Percentiles rank a stretch among this genome's conserved stretches.
phyloP scores from a whole-genome alignment of 1,140 invertebrate genomes.

The Caerostris darwini region DNA sequence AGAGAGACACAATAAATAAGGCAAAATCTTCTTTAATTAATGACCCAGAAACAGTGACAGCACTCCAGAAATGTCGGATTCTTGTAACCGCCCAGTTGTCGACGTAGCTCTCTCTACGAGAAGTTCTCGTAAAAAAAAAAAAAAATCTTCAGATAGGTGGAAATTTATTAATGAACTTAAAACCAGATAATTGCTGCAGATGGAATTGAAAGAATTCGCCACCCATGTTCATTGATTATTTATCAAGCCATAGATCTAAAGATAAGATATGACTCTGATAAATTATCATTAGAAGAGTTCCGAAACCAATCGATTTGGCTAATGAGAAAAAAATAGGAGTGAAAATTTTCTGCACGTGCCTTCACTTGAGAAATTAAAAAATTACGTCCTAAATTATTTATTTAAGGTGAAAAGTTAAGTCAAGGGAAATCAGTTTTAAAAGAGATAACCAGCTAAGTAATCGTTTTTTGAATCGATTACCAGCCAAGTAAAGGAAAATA shows the following conservation, averaged over 20 bases:
- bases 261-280: conserved; percentile 22
- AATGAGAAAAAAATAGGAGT: conserved; percentile 27
- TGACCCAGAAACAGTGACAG: conserved; percentile 44
- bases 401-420: too few species aligned
- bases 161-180: conserved; percentile 61
- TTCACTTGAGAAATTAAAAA: background rate
- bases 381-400: too few species aligned
- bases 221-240: conserved; percentile 65
- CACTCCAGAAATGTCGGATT: conserved; percentile 31
- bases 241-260: conserved; percentile 14
- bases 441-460: too few species aligned
- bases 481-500: too few species aligned
- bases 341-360: background rate
- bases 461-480: too few species aligned
- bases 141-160: background rate
- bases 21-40: conserved; percentile 22
- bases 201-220: conserved; percentile 31
- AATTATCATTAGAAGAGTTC: background rate
- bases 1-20: conserved; percentile 15
- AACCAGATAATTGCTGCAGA: conserved; percentile 57
- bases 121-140: background rate
- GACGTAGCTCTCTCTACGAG: background rate
- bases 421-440: too few species aligned
- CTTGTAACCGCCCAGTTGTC: conserved; percentile 34
- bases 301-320: background rate